Evolutionary conservation across 2,113 vertebrate genomes (phyloP).

Genomic region (Caloenas nicobarica): DNA sequence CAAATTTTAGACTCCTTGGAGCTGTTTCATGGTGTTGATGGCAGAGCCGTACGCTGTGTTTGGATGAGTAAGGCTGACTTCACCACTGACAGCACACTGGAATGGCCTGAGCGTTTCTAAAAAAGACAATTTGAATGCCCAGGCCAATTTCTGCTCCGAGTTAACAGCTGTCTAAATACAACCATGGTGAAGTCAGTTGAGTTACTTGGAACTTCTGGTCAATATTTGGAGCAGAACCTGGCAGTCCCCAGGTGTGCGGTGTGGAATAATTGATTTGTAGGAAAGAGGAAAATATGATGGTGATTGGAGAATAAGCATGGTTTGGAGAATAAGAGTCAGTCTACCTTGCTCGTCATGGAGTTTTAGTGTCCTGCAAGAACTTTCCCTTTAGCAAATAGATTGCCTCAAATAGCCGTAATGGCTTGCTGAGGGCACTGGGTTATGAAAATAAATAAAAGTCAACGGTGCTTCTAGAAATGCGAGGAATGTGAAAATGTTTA

Average conservation of each 20-base stretch:
- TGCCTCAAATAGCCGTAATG: conserved; percentile 81
- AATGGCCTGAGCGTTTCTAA: neutral
- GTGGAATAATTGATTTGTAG: conserved; percentile 27
- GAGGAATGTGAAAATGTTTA: conserved; percentile 87
- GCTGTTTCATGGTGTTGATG: neutral
- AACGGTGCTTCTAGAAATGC: conserved; percentile 84
- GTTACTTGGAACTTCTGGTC: neutral
- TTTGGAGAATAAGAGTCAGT: neutral
- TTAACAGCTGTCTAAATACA: conserved; percentile 25
- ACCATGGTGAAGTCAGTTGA: neutral
- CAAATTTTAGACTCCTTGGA: neutral
- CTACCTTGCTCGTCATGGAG: neutral
- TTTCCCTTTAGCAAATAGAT: conserved; percentile 63
- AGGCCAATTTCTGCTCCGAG: neutral
- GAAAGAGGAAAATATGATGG: conserved; percentile 47
- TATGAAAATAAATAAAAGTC: conserved; percentile 89
- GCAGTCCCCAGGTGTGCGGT: neutral
- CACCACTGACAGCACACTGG: neutral
- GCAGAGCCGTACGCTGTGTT: fast-evolving
- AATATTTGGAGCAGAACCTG: neutral
- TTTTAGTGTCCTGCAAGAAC: conserved; percentile 44
- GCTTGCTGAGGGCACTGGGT: conserved; percentile 81
- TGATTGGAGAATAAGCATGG: conserved; percentile 5
- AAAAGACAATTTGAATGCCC: neutral
- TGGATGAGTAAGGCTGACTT: neutral